These are phyloP conservation scores for Calycopis cecrops DNA, from an alignment of 1,140 invertebrate genomes.

Conservation along the genomic window DNA sequence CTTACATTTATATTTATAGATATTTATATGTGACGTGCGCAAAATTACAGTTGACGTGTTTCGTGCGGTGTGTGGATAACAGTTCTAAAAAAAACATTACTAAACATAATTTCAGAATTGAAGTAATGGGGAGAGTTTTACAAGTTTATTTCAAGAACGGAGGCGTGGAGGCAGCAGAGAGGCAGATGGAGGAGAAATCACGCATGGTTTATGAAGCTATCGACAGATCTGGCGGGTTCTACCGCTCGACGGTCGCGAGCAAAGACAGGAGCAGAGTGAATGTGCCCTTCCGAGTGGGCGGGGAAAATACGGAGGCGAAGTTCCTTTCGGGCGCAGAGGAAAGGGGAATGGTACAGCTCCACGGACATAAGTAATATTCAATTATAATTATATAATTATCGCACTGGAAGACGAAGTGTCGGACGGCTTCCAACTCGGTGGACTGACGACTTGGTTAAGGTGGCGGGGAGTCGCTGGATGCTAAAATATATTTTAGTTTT, in stretches of 20 bases:
- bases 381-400: too few species aligned
- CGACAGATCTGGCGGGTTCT: neutral
- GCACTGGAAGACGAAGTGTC: too few species aligned
- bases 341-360: neutral
- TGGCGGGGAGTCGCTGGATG: too few species aligned
- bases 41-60: too few species aligned
- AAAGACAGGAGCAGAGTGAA: slow-evolving; percentile 2
- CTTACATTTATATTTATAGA: too few species aligned
- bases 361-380: slow-evolving; percentile 1
- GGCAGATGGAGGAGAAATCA: neutral
- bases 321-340: neutral
- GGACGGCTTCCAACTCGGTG: too few species aligned
- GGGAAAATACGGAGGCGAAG: neutral
- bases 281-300: neutral
- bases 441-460: too few species aligned
- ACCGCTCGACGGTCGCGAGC: neutral
- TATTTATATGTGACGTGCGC: too few species aligned
- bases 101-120: neutral
- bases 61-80: too few species aligned
- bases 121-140: neutral
- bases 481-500: too few species aligned
- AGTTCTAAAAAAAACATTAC: too few species aligned
- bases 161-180: neutral
- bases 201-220: neutral
- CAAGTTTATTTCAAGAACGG: neutral